Evolutionary conservation across 2,888 invertebrate genomes (phyloP).

Genomic region (Drosophila sordidapex): DNA sequence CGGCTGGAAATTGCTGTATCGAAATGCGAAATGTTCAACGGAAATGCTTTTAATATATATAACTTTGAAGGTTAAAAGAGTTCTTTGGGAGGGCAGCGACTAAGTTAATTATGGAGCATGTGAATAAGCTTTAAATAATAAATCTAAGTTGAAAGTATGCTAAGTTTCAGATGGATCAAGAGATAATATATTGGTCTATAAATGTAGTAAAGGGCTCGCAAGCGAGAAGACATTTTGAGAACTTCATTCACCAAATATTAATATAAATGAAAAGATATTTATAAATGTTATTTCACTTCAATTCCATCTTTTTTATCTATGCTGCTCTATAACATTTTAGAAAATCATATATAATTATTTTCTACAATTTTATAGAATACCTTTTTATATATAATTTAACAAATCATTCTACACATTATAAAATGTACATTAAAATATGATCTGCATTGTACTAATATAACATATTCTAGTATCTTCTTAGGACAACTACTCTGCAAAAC

Average conservation of each 20-base stretch:
- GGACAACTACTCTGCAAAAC: background rate
- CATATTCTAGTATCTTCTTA: background rate
- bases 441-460: background rate
- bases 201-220: background rate
- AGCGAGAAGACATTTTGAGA: background rate
- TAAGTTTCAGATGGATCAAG: background rate
- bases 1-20: conserved; percentile 10
- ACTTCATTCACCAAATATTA: background rate
- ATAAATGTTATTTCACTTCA: background rate
- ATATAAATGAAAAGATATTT: background rate
- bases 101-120: conserved; percentile 8
- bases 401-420: background rate
- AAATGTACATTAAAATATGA: background rate
- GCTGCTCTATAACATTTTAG: background rate
- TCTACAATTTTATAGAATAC: background rate
- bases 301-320: background rate
- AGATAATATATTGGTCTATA: background rate
- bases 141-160: background rate
- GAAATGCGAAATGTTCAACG: conserved; percentile 28
- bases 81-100: conserved; percentile 2
- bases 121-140: background rate
- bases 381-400: background rate
- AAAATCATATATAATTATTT: background rate
- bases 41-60: conserved; percentile 43
- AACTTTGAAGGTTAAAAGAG: conserved; percentile 41